Evolutionary conservation across 2,888 invertebrate species (phyloP), one percentile per base, ranked within the genome.

Genomic region (Ormyrus rosae): DNA sequence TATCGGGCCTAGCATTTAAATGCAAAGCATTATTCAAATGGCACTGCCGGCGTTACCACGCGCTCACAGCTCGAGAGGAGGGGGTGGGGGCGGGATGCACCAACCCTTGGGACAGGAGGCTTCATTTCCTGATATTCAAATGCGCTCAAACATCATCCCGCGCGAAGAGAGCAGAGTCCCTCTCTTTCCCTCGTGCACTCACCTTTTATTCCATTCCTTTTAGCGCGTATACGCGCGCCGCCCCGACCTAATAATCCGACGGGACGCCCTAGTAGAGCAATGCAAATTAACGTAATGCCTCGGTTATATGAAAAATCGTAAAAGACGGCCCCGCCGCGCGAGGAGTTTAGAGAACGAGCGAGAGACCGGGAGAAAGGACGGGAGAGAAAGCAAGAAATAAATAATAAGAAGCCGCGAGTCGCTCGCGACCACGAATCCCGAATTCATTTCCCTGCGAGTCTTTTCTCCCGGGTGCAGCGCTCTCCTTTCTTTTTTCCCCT

Each of bases 91-190:
- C 19, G 34, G n/a, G 60, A 10, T 8, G 50, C 58, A 11, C 48
- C 48, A 46, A 78, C 85, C 84, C 84, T 80, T 84, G 88, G 85
- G 87, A 87, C 85, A 84, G 85, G 87, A 86, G 87, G 88, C 88
- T 90, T 90, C 89, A 90, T 90, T 90, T 90, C 89, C 90, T 88
- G 89, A 89, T 90, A 90, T 89, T 90, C 89, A 90, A 90, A 90
- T 90, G 87, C 85, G 89, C 82, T 89, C 89, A 89, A 90, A 89
- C 89, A 90, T 89, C 88, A 87, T 87, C 87, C 84, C 79, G 70
- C 56, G 46, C 45, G 48, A 9, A 82, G 83, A 82, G 83, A 82
- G 83, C 84, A 84, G 82, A 83, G 82, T 78, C 51, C 48, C 53
- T 50, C 75, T 67, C 60, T 45, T 58, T 58, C 64, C 48, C 50